A percentile compares a stretch with the other conserved stretches of the same genome.
phyloP scores from a whole-genome alignment of 2,888 invertebrate species.

The Crematogaster levior region DNA sequence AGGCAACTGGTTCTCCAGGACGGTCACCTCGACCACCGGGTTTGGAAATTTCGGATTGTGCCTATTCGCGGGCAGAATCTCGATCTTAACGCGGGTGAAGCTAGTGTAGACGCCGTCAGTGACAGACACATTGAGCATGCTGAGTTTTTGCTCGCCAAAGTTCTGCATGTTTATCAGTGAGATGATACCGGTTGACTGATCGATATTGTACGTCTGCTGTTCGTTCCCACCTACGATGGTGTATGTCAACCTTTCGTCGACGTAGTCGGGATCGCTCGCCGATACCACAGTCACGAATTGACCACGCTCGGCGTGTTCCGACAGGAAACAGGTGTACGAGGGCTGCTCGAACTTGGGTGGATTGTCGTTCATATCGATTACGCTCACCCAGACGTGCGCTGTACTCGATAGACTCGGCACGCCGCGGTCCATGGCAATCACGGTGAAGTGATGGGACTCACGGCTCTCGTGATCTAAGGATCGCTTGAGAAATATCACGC shows the following conservation, averaged over 20 bases:
- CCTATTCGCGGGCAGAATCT: slow-evolving; percentile 92
- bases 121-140: slow-evolving; percentile 95
- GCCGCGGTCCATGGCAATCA: slow-evolving; percentile 94
- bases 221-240: slow-evolving; percentile 94
- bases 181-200: slow-evolving; percentile 88
- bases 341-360: slow-evolving; percentile 94
- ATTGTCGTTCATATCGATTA: slow-evolving; percentile 96
- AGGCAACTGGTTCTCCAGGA: slow-evolving; percentile 92
- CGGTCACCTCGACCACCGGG: slow-evolving; percentile 91
- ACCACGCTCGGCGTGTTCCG: slow-evolving; percentile 93
- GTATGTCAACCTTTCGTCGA: slow-evolving; percentile 92
- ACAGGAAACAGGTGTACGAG: slow-evolving; percentile 92
- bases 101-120: slow-evolving; percentile 98
- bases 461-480: slow-evolving; percentile 93
- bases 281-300: slow-evolving; percentile 95
- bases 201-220: slow-evolving; percentile 90
- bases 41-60: slow-evolving; percentile 93
- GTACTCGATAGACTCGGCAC: slow-evolving; percentile 93
- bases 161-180: slow-evolving; percentile 92
- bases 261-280: slow-evolving; percentile 95
- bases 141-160: slow-evolving; percentile 89
- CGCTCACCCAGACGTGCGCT: slow-evolving; percentile 94
- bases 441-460: slow-evolving; percentile 91
- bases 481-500: slow-evolving; percentile 92
- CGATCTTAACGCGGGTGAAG: slow-evolving; percentile 93